A percentile compares a stretch with the other conserved stretches of the same genome.
These are phyloP conservation scores for Leucania comma DNA, from an alignment of 2,888 invertebrate genomes.

Conservation along the genomic window DNA sequence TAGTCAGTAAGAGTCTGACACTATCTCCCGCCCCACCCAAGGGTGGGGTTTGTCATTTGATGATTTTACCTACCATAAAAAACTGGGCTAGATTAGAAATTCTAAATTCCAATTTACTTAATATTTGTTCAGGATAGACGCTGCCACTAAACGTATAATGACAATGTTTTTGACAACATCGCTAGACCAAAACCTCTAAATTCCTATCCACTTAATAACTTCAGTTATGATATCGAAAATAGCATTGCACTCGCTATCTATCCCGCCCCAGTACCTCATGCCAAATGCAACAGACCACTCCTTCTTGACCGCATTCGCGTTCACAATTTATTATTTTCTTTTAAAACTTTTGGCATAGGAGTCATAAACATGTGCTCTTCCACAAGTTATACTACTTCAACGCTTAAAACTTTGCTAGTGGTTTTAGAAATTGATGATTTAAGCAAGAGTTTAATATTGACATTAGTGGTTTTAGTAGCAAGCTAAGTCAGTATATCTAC, in stretches of 20 bases:
- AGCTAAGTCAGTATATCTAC: neutral
- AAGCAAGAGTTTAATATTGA: slow-evolving; percentile 21
- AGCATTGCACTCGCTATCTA: slow-evolving; percentile 31
- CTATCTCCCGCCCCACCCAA: too few relatives aligned
- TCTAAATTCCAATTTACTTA: too few relatives aligned
- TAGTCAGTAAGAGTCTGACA: too few relatives aligned
- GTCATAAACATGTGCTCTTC: slow-evolving; percentile 48
- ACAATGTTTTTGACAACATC: slow-evolving; percentile 1
- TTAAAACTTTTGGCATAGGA: slow-evolving; percentile 47
- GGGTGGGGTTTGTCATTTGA: too few relatives aligned
- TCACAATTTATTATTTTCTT: slow-evolving; percentile 57
- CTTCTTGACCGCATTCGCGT: slow-evolving; percentile 47
- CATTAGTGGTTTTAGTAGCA: slow-evolving; percentile 12
- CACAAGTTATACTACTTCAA: slow-evolving; percentile 43
- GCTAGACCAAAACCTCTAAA: neutral
- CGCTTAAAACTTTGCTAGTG: slow-evolving; percentile 50
- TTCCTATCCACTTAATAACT: slow-evolving; percentile 12
- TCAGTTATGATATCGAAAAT: slow-evolving; percentile 41
- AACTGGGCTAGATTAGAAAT: too few relatives aligned
- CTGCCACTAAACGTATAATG: neutral
- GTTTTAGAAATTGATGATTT: slow-evolving; percentile 34
- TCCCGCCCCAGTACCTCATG: slow-evolving; percentile 35
- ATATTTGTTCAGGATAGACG: too few relatives aligned
- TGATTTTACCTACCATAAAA: too few relatives aligned
- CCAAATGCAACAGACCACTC: slow-evolving; percentile 58